Conservation (phyloP, 2,888 invertebrate species). For the Phorcus lineatus region DNA sequence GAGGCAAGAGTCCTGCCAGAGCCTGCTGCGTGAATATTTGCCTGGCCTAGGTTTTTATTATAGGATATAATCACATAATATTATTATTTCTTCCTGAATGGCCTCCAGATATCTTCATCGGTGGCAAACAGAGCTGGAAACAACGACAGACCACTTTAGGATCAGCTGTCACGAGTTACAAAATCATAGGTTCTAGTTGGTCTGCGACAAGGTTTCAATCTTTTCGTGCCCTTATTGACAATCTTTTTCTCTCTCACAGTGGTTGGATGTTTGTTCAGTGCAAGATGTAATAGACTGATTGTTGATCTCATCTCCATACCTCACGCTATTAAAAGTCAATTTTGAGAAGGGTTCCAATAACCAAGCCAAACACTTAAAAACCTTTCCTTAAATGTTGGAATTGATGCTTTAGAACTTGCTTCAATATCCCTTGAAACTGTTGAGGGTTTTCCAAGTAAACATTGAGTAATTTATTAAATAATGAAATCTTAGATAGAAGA, state of each 20-base stretch:
- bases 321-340: neutral
- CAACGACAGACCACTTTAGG: neutral
- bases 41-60: slow-evolving; percentile 15
- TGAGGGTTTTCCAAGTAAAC: neutral
- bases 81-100: slow-evolving; percentile 20
- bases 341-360: neutral
- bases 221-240: neutral
- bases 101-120: slow-evolving; percentile 17
- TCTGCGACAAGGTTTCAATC: neutral
- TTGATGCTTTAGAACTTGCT: neutral
- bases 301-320: neutral
- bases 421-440: neutral
- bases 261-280: neutral
- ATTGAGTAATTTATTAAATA: neutral
- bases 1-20: slow-evolving; percentile 1
- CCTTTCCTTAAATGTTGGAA: neutral
- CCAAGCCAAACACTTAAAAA: neutral
- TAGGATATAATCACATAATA: slow-evolving; percentile 30
- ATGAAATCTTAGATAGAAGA: neutral
- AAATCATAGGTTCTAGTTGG: neutral
- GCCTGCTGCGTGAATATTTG: neutral
- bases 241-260: neutral
- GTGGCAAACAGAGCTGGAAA: neutral
- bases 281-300: neutral
- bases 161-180: neutral